phyloP scores from a whole-genome alignment of 2,888 invertebrate species.

The Clanis bilineata region DNA sequence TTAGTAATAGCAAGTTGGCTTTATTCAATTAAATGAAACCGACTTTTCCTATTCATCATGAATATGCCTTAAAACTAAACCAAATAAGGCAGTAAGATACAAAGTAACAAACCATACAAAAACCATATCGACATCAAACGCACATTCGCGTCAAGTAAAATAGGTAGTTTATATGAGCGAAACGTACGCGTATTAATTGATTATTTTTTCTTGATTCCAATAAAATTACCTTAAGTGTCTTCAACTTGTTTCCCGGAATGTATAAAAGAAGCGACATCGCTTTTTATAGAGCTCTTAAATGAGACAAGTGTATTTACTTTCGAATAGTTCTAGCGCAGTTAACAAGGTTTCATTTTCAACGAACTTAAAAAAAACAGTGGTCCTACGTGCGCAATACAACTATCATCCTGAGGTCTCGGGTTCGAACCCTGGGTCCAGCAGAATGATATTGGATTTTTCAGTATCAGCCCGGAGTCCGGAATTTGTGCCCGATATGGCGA shows the following conservation, averaged over 20 bases:
- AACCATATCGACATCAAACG: not conserved
- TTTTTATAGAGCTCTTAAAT: not conserved
- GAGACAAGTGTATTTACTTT: not conserved
- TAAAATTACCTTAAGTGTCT: conserved; percentile 7
- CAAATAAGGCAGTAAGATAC: not conserved
- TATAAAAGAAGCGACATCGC: not conserved
- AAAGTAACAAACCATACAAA: not conserved
- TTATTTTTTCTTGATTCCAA: conserved; percentile 1
- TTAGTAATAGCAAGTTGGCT: no score
- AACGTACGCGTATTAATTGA: not conserved
- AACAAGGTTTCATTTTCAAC: no score
- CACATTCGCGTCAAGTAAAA: not conserved
- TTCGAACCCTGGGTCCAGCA: no score
- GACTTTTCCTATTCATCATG: no score
- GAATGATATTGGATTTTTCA: no score
- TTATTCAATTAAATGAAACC: no score
- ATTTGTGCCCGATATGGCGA: no score
- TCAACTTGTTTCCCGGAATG: not conserved
- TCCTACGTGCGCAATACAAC: no score
- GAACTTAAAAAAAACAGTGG: no score
- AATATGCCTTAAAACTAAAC: no score
- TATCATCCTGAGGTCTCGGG: no score
- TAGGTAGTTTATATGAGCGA: not conserved
- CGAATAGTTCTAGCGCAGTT: not conserved
- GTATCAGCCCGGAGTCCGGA: no score